Evolutionary conservation across 2,113 vertebrate species (phyloP).

Genomic region (Strigops habroptila): DNA sequence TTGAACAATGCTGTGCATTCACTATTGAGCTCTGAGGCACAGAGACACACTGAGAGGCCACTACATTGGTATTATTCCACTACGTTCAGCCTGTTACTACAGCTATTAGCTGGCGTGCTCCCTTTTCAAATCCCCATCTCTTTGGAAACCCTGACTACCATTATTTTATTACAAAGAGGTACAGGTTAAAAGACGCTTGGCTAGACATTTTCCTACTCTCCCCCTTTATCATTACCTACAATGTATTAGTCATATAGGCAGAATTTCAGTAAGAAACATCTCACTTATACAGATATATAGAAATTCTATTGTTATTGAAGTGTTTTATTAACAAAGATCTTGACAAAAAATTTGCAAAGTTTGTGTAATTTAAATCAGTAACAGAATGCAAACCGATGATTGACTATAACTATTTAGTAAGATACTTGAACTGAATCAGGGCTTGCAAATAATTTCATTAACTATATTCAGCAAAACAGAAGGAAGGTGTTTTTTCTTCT

Average conservation of each 20-base stretch:
- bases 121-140: slow-evolving; percentile 46
- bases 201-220: neutral
- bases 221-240: neutral
- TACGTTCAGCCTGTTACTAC: neutral
- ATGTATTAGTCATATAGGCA: neutral
- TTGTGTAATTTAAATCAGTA: neutral
- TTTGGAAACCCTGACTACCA: slow-evolving; percentile 40
- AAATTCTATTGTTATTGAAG: neutral
- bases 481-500: neutral
- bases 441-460: neutral
- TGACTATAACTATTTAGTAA: neutral
- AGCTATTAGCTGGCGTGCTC: slow-evolving; percentile 41
- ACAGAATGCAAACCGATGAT: neutral
- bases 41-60: neutral
- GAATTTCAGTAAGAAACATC: neutral
- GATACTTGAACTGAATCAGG: neutral
- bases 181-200: slow-evolving; percentile 15
- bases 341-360: neutral
- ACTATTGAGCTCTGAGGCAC: neutral
- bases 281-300: neutral
- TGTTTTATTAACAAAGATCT: neutral
- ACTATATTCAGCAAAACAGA: neutral
- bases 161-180: slow-evolving; percentile 34
- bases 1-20: slow-evolving; percentile 34
- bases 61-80: neutral